Conservation (phyloP, 2,113 vertebrate species). For the Dicentrarchus labrax region DNA sequence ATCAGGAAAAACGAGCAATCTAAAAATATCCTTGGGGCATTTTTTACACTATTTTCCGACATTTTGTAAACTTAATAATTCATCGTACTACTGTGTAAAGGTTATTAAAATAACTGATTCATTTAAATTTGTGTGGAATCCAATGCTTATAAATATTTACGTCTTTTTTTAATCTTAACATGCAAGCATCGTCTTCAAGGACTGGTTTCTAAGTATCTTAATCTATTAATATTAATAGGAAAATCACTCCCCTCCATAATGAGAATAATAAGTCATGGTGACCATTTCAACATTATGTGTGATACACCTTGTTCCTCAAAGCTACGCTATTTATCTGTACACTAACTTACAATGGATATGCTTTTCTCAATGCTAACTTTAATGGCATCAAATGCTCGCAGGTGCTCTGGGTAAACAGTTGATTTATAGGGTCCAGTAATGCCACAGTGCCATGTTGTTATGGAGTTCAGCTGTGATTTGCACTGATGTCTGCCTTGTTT, state of each 20-base stretch:
- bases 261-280: background rate
- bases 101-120: background rate
- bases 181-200: background rate
- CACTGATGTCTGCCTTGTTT: background rate
- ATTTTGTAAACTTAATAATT: too few relatives aligned
- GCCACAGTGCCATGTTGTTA: background rate
- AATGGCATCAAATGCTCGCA: background rate
- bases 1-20: background rate
- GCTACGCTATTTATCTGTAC: too few relatives aligned
- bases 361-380: too few relatives aligned
- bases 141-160: background rate
- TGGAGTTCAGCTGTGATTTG: constrained; percentile 22
- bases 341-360: too few relatives aligned
- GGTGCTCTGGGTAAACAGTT: background rate
- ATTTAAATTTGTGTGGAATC: too few relatives aligned
- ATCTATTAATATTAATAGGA: background rate
- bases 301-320: too few relatives aligned
- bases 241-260: background rate
- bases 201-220: background rate
- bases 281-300: background rate
- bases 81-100: background rate
- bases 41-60: background rate
- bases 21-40: background rate
- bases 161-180: background rate
- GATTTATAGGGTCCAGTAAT: background rate